Evolutionary conservation across 1,140 invertebrate species (phyloP).

Genomic region (Leptinotarsa lineolata): DNA sequence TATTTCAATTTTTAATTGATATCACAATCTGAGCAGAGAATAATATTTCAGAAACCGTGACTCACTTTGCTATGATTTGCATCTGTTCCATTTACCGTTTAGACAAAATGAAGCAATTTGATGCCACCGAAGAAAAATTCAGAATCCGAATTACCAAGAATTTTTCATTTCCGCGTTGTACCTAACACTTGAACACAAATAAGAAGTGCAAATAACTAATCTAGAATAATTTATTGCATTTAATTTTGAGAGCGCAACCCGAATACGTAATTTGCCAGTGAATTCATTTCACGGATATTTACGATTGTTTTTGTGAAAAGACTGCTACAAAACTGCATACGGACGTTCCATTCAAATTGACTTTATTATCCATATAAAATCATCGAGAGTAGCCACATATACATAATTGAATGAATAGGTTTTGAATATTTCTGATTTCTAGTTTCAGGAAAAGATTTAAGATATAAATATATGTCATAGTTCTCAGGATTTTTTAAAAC

Average conservation of each 20-base stretch:
- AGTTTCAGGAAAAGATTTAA: no score
- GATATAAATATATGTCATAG: no score
- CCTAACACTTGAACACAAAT: constrained; percentile 1
- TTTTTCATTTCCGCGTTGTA: constrained; percentile 2
- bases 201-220: constrained; percentile 9
- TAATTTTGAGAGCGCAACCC: constrained; percentile 12
- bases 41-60: neutral
- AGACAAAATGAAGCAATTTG: constrained; percentile 5
- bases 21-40: no score
- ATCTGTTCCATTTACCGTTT: neutral
- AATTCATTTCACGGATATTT: neutral
- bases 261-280: constrained; percentile 8
- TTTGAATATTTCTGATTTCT: no score
- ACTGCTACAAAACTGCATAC: neutral
- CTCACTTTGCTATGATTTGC: neutral
- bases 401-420: no score
- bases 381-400: no score
- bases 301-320: neutral
- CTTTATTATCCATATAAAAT: no score
- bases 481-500: no score
- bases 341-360: neutral
- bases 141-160: neutral
- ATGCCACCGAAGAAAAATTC: neutral
- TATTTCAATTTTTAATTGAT: no score
- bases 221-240: constrained; percentile 11